Evolutionary conservation across 1,140 invertebrate species (phyloP), one percentile per base, ranked within the genome.

Genomic region (Leptopilina clavipes): DNA sequence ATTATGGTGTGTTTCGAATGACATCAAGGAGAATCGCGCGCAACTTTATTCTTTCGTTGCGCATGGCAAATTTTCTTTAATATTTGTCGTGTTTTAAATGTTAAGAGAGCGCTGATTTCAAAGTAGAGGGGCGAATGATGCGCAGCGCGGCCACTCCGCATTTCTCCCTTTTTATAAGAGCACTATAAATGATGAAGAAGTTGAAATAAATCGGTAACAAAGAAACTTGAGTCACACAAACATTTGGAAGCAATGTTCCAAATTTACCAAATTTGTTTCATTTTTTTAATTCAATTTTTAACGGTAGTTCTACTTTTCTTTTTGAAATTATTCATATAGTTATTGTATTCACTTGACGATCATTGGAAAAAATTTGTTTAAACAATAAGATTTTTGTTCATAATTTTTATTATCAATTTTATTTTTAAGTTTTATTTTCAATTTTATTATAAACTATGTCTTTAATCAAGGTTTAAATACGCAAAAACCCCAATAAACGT

Each of bases 61-160:
- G 83, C 81, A 80, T 79, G 82, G 37, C 76, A 70, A 75, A 79
- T 81, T 84, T 84, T 84, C 78, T 84, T 83, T 81, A 74, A 75
- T 79, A 82, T 83, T 82, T 83, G 83, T 77, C 81, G 83, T 81
- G 82, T 86, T 86, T 84, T 80, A 80, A 83, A 84, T 79, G 81
- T 79, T 82, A 65, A 77, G 76, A 81, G 84, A 86, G 85, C 83
- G 84, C 85, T 86, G 73, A 77, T 75, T 73, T 59, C 17, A n/a
- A 78, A 70, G 85, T 86, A 87, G 88, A 86, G 89, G 88, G 89
- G 87, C 78, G 76, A 85, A 87, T 86, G 87, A 89, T 90, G 89
- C 89, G 89, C 89, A 89, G 84, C 88, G 89, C 88, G 87, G 89
- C 88, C 88, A 89, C 89, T 90, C 88, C 89, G 88, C 86, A 84